A percentile compares a stretch with the other conserved stretches of the same genome.
These are phyloP conservation scores for Actinia tenebrosa DNA, from an alignment of 64 coral and sea anemone species.

Conservation along the genomic window DNA sequence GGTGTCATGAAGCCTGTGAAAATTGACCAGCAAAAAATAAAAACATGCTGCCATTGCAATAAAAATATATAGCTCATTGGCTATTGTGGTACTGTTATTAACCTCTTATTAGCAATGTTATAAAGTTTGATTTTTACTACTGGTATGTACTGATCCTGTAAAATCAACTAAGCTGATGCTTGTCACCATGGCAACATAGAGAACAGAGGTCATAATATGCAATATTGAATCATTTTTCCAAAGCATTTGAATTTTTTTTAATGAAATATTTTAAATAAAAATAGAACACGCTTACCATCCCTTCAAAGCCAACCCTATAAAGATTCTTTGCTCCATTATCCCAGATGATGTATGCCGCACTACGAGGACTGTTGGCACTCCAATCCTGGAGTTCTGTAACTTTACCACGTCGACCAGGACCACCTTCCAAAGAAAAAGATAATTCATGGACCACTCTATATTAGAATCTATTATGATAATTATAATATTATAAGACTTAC, in stretches of 20 bases:
- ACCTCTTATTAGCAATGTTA: no score
- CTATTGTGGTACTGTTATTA: no score
- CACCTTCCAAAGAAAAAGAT: constrained; percentile 34
- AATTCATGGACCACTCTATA: background rate
- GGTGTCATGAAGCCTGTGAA: no score
- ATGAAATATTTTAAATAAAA: background rate
- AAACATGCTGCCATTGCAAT: no score
- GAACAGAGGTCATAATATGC: constrained; percentile 94
- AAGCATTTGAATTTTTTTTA: constrained; percentile 43
- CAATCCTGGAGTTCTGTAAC: constrained; percentile 98
- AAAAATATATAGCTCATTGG: no score
- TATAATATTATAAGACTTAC: constrained; percentile 31
- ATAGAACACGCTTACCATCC: constrained; percentile 58
- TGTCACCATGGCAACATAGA: constrained; percentile 94
- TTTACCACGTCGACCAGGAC: constrained; percentile 89
- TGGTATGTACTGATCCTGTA: constrained; percentile 44
- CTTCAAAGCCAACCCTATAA: constrained; percentile 95
- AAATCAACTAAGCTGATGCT: constrained; percentile 85
- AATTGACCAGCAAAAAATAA: no score
- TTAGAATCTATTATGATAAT: no score
- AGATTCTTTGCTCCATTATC: constrained; percentile 97
- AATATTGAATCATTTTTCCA: constrained; percentile 79
- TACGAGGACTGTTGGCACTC: constrained; percentile 87
- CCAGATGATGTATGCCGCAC: constrained; percentile 97
- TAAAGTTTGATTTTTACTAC: no score